These are phyloP conservation scores for Halictus ligatus DNA, from an alignment of 2,888 invertebrate species.

Conservation along the genomic window DNA sequence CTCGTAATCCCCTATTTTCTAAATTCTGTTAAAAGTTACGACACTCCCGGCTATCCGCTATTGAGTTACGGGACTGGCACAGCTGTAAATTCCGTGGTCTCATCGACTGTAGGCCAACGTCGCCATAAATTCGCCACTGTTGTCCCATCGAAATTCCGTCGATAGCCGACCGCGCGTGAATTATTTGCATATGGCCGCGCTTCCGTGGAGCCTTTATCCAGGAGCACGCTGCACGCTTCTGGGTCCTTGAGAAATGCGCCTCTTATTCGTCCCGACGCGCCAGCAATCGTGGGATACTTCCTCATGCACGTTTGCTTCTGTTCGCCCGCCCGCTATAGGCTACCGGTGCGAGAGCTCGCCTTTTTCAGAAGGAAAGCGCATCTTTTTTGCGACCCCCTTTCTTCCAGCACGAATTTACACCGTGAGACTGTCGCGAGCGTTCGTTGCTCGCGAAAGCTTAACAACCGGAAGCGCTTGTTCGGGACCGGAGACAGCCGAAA, in stretches of 20 bases:
- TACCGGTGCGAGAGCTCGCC: conserved; percentile 30
- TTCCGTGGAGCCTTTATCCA: conserved; percentile 20
- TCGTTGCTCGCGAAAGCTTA: neutral
- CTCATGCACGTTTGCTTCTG: conserved; percentile 48
- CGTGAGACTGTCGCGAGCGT: neutral
- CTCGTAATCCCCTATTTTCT: too few relatives aligned
- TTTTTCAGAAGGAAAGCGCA: conserved; percentile 43
- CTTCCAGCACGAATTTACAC: conserved; percentile 1
- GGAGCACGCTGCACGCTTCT: conserved; percentile 30
- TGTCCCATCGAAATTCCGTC: conserved; percentile 7
- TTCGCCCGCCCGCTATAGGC: neutral
- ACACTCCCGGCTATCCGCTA: neutral
- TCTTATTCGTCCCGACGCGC: conserved; percentile 63
- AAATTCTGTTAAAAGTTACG: neutral
- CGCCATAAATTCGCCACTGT: neutral
- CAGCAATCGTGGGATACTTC: conserved; percentile 71
- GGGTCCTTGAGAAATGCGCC: conserved; percentile 62
- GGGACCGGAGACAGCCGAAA: neutral
- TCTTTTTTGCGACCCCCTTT: conserved; percentile 26
- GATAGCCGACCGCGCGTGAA: neutral
- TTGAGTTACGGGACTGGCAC: neutral
- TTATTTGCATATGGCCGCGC: conserved; percentile 31
- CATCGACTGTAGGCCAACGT: neutral
- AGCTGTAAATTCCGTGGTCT: neutral
- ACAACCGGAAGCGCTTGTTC: neutral